Percentiles rank a stretch among this genome's conserved stretches.
phyloP scores from a whole-genome alignment of 2,888 invertebrate genomes.

The Zygogramma bicolorata region DNA sequence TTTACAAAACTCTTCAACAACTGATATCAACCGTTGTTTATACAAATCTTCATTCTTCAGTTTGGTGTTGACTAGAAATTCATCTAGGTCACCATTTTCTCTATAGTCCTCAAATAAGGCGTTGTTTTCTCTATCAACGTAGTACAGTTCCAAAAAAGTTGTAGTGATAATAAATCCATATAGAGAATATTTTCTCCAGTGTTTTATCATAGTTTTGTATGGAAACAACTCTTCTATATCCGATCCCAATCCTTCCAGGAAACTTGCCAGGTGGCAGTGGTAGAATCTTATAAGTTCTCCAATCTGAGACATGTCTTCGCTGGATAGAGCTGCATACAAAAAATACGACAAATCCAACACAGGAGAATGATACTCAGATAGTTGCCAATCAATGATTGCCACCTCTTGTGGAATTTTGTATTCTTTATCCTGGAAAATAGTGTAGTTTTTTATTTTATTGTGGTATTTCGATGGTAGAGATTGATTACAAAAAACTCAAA shows the following conservation, averaged over 20 bases:
- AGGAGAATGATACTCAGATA: slow-evolving; percentile 16
- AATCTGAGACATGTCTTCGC: slow-evolving; percentile 3
- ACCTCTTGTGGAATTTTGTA: slow-evolving; percentile 1
- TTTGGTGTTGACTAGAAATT: no score
- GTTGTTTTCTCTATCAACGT: not conserved
- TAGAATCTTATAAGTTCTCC: slow-evolving; percentile 20
- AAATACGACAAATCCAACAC: slow-evolving; percentile 24
- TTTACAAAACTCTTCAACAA: slow-evolving; percentile 25
- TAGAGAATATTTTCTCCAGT: slow-evolving; percentile 30
- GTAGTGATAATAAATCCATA: slow-evolving; percentile 20
- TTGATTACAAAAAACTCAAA: no score
- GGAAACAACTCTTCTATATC: slow-evolving; percentile 15
- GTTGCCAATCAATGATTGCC: slow-evolving; percentile 32
- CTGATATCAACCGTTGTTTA: not conserved
- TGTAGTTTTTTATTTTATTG: no score
- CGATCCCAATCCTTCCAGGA: slow-evolving; percentile 14
- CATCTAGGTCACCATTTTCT: not conserved
- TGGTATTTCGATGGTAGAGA: no score
- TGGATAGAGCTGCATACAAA: slow-evolving; percentile 15
- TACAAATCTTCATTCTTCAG: slow-evolving; percentile 9
- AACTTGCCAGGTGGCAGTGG: not conserved
- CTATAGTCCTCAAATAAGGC: slow-evolving; percentile 10
- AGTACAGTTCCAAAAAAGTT: slow-evolving; percentile 6
- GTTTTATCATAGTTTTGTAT: not conserved
- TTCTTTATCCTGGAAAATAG: slow-evolving; percentile 16